Evolutionary conservation across 2,888 invertebrate genomes (phyloP).

Genomic region (Meliscaeva auricollis): DNA sequence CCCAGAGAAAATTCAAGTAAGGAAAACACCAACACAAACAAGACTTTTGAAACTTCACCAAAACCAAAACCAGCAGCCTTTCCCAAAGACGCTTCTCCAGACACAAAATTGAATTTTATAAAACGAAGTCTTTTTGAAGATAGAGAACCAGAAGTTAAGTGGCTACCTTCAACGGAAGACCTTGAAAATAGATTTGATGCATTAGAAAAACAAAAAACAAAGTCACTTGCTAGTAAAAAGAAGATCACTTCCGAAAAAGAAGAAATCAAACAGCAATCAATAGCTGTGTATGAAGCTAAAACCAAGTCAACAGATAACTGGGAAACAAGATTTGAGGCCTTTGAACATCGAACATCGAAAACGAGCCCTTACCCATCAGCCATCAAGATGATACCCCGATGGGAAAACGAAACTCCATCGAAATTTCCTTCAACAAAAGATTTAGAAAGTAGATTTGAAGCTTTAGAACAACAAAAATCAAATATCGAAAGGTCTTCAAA

Average conservation of each 20-base stretch:
- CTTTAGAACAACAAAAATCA: conserved; percentile 35
- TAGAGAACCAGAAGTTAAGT: conserved; percentile 8
- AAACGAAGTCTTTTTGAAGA: conserved; percentile 23
- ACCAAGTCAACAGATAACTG: conserved; percentile 68
- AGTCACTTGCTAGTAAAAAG: not conserved
- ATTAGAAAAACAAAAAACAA: conserved; percentile 75
- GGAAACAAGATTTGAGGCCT: conserved; percentile 80
- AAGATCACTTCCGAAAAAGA: conserved; percentile 1
- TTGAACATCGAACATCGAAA: conserved; percentile 71
- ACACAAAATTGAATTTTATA: conserved; percentile 5
- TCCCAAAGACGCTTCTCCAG: not conserved
- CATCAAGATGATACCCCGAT: not conserved
- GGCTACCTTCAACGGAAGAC: conserved; percentile 78
- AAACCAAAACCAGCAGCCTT: not conserved
- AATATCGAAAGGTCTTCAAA: conserved; percentile 77
- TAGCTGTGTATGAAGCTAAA: too few species aligned
- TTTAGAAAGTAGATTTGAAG: conserved; percentile 37
- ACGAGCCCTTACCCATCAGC: not conserved
- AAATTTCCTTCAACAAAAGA: conserved; percentile 69
- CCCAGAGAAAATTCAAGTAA: not conserved
- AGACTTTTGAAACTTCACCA: not conserved
- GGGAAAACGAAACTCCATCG: not conserved
- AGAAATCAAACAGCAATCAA: conserved; percentile 33
- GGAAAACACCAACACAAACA: not conserved
- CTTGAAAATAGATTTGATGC: conserved; percentile 80